Conservation (phyloP, 2,888 invertebrate species). For the Drosophila maculinotata region DNA sequence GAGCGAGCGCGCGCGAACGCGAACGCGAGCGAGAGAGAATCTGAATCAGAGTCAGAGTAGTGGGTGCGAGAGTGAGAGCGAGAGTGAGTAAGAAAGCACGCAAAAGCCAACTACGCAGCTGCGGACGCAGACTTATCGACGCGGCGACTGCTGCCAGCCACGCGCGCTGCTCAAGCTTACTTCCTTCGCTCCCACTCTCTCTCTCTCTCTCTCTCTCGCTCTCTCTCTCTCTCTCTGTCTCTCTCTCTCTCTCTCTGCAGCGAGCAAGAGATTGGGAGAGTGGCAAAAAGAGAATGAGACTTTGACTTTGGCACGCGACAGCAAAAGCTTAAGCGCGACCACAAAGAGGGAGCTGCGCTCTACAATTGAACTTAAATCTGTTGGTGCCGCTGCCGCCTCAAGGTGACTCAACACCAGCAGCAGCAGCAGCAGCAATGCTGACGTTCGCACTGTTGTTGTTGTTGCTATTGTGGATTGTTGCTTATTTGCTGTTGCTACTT, state of each 20-base stretch:
- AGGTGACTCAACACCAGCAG: conserved; percentile 35
- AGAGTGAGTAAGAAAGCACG: not conserved
- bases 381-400: not conserved
- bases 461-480: conserved; percentile 1
- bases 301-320: conserved; percentile 6
- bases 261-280: too few species aligned
- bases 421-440: not conserved
- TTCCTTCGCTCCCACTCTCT: too few species aligned
- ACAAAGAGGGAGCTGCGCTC: too few species aligned
- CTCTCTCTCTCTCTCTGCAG: too few species aligned
- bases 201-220: too few species aligned
- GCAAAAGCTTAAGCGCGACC: not conserved
- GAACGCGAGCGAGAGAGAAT: too few species aligned
- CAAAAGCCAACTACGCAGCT: not conserved
- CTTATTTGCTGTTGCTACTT: conserved; percentile 13
- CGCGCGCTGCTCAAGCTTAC: conserved; percentile 1
- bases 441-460: not conserved
- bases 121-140: conserved; percentile 19
- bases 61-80: too few species aligned
- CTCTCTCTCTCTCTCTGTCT: too few species aligned
- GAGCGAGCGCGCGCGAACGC: too few species aligned
- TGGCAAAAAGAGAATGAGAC: not conserved
- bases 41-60: not conserved
- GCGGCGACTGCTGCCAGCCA: conserved; percentile 10
- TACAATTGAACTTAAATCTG: not conserved